A percentile compares a stretch with the other conserved stretches of the same genome.
Conservation (phyloP, 2,797 vertebrate genomes). For the Protosalanx chinensis region DNA sequence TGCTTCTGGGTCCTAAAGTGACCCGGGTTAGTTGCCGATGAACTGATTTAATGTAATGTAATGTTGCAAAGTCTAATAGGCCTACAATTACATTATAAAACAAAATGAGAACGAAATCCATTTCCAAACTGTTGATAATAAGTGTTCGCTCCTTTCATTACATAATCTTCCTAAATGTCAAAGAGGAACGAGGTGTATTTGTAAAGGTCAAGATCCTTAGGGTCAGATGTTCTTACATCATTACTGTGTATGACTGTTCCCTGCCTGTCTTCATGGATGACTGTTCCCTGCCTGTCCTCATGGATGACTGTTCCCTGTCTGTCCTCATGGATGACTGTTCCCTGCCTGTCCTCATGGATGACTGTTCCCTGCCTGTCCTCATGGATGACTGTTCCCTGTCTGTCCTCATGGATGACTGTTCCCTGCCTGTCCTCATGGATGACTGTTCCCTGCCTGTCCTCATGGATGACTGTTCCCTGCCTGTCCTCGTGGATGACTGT, state of each 20-base stretch:
- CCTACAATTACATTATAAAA: background rate
- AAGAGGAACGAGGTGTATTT: conserved; percentile 52
- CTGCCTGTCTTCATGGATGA: conserved; percentile 43
- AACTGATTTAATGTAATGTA: conserved; percentile 4
- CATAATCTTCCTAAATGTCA: conserved; percentile 60
- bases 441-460: no score
- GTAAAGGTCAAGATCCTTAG: conserved; percentile 59
- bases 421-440: no score
- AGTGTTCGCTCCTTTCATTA: conserved; percentile 47
- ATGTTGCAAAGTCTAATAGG: background rate
- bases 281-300: no score
- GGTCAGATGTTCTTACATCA: conserved; percentile 50
- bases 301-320: no score
- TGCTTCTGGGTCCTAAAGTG: conserved; percentile 68
- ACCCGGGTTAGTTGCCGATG: fast-evolving
- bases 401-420: no score
- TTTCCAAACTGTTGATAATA: background rate
- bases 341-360: no score
- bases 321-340: no score
- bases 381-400: no score
- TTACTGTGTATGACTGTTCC: conserved; percentile 57
- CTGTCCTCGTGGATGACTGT: no score
- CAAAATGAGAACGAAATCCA: background rate
- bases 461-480: no score
- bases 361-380: no score